Evolutionary conservation across 2,797 vertebrate species (phyloP).

Genomic region (Sebastes aleutianus): DNA sequence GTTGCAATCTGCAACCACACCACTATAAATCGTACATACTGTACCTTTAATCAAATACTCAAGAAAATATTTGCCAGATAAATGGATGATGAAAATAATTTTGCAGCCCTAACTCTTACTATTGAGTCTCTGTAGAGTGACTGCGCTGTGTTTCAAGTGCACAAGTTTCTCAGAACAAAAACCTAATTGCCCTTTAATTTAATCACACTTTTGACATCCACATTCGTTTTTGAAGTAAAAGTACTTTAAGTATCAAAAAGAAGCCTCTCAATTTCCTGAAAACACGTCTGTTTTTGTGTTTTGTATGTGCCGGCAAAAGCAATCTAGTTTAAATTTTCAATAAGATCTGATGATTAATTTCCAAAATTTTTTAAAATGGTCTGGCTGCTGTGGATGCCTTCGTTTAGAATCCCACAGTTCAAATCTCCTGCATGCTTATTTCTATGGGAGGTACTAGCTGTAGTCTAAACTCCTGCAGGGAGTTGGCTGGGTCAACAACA

Average conservation of each 20-base stretch:
- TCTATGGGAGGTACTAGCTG: conserved; percentile 30
- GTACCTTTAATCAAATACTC: no score
- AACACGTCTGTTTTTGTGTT: background rate
- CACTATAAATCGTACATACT: no score
- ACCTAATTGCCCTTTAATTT: background rate
- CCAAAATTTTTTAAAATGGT: fast-evolving
- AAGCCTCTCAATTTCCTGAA: background rate
- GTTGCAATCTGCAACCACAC: no score
- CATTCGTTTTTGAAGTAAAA: background rate
- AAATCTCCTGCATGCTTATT: background rate
- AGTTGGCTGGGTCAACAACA: conserved; percentile 56
- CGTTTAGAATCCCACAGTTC: background rate
- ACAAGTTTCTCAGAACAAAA: background rate
- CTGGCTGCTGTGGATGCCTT: background rate
- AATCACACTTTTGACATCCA: background rate
- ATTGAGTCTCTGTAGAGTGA: background rate
- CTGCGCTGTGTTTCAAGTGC: background rate
- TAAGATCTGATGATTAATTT: background rate
- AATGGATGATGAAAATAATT: background rate
- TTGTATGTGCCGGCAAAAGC: background rate
- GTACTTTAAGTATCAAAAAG: background rate
- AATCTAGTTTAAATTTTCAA: background rate
- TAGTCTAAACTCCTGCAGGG: conserved; percentile 51
- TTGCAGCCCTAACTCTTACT: background rate
- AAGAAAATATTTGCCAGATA: background rate